Base-by-base conservation (phyloP, 1,140 invertebrate genomes). In the Sitophilus oryzae region DNA sequence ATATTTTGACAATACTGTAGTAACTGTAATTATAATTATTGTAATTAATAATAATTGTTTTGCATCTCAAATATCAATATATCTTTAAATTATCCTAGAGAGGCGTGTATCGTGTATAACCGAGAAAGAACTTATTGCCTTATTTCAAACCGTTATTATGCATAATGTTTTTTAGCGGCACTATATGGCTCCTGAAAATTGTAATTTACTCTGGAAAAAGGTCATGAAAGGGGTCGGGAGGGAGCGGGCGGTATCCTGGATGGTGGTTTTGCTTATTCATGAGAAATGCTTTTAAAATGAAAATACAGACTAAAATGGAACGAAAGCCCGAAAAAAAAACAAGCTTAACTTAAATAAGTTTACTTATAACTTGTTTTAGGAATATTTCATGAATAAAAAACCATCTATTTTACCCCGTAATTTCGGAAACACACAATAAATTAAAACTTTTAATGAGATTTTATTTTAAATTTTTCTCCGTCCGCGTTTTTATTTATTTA, bases 221-320 rank as follows among this genome's bases (percentile, higher is more conserved):
- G 2, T 37, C 19, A 37, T 14, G 30, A 46, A 11, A 46, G 34
- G n/a, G 51, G 51, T n/a, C n/a, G 37, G 20, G 37, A 9, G 19
- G 30, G 20, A 19, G 30, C n/a, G 14, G n/a, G 30, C 15, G 16
- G 4, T 34, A 3, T 25, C 25, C 14, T 35, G 51, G 16, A 34
- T 53, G 59, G 58, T 56, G 63, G 58, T 66, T 66, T 65, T 65
- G 63, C 63, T 66, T 65, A 66, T 66, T 66, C 65, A 66, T 66
- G 65, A 66, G 63, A 62, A 66, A 65, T 62, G 65, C 60, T 65
- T 66, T 66, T 63, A 59, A 65, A 66, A 65, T 64, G 65, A 64
- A 65, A 66, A 66, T 65, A 61, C 62, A 60, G 59, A 63, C 62
- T 51, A 61, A 66, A 66, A 61, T 60, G 65, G 56, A 66, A 66